Percentiles rank a stretch among this genome's conserved stretches.
These are phyloP conservation scores for Amphipoea oculea DNA, from an alignment of 2,888 invertebrate genomes.

Conservation along the genomic window DNA sequence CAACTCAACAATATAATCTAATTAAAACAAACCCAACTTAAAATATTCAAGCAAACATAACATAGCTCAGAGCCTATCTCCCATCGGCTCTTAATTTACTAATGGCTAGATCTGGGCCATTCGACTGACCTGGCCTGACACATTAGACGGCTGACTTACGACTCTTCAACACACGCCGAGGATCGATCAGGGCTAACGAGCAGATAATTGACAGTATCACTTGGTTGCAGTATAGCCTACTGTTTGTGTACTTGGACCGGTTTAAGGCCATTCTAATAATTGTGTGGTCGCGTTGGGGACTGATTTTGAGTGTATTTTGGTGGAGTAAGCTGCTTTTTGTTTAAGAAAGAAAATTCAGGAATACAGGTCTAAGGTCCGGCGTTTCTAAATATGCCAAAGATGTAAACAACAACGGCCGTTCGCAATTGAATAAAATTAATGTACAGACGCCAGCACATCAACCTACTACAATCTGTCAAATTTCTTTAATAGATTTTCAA, in stretches of 20 bases:
- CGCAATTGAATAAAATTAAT: too few species aligned
- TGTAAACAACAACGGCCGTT: too few species aligned
- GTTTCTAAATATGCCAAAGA: too few species aligned
- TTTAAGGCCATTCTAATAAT: constrained; percentile 56
- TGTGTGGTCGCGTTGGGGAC: constrained; percentile 12
- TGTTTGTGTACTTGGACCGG: constrained; percentile 52
- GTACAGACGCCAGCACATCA: too few species aligned
- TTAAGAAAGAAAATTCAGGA: background rate
- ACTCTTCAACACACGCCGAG: constrained; percentile 71
- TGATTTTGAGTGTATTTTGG: constrained; percentile 1
- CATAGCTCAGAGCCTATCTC: constrained; percentile 61
- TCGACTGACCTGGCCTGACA: constrained; percentile 67
- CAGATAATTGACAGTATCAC: constrained; percentile 86
- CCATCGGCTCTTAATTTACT: constrained; percentile 64
- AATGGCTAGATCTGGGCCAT: constrained; percentile 64
- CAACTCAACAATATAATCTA: background rate
- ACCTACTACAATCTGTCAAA: too few species aligned
- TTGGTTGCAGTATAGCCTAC: constrained; percentile 47
- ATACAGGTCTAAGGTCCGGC: too few species aligned
- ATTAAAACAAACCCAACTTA: constrained; percentile 25
- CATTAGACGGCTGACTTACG: constrained; percentile 76
- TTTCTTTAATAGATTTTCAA: too few species aligned
- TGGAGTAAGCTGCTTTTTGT: background rate
- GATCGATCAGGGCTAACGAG: constrained; percentile 85
- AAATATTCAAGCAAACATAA: constrained; percentile 55